phyloP scores from a whole-genome alignment of 2,797 vertebrate species.

The Sebastes trivittatus region DNA sequence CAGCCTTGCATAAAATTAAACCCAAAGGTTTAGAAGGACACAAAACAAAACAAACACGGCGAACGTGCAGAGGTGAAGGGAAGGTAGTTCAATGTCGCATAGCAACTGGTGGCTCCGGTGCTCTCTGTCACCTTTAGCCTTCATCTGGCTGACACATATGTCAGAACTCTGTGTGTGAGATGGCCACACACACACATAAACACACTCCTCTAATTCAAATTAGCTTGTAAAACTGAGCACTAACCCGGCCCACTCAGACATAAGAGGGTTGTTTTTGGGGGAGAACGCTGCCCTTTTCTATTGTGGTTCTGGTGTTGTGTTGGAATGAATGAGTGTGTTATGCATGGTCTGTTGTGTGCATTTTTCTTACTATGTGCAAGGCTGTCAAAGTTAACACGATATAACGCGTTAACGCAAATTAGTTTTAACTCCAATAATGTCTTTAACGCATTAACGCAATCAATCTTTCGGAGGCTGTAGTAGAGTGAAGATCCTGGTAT shows the following conservation, averaged over 20 bases:
- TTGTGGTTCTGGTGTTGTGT: slow-evolving; percentile 16
- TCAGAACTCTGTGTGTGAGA: background rate
- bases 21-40: background rate
- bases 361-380: background rate
- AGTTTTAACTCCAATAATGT: accelerated
- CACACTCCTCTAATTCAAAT: background rate
- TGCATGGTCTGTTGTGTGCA: background rate
- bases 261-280: background rate
- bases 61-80: slow-evolving; percentile 13
- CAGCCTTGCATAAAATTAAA: slow-evolving; percentile 29
- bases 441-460: no score
- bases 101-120: slow-evolving; percentile 69
- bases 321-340: slow-evolving; percentile 8
- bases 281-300: background rate
- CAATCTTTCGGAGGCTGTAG: accelerated
- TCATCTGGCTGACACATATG: slow-evolving; percentile 30
- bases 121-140: slow-evolving; percentile 61
- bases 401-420: no score
- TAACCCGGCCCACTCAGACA: slow-evolving; percentile 4
- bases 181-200: background rate
- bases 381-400: no score
- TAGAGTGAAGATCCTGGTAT: no score
- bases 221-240: slow-evolving; percentile 6
- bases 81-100: slow-evolving; percentile 50
- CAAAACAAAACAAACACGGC: slow-evolving; percentile 10